A percentile compares a stretch with the other conserved stretches of the same genome.
phyloP scores from a whole-genome alignment of 2,888 invertebrate genomes.

The Sinelater perroti region DNA sequence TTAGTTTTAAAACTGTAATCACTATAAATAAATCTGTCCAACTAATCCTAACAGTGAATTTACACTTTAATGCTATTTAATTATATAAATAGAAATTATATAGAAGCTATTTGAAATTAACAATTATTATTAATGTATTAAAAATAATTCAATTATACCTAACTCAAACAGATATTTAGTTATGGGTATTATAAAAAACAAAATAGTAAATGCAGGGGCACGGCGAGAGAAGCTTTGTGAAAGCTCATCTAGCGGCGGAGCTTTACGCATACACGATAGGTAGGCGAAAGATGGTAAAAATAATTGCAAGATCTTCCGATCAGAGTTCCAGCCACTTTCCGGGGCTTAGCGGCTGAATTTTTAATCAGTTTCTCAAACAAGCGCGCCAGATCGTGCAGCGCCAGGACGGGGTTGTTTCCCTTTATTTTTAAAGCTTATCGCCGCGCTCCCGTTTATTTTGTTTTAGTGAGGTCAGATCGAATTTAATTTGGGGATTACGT shows the following conservation, averaged over 20 bases:
- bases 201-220: too few relatives aligned
- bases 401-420: slow-evolving; percentile 44
- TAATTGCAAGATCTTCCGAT: slow-evolving; percentile 59
- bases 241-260: neutral
- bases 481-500: slow-evolving; percentile 35
- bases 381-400: slow-evolving; percentile 45
- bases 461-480: slow-evolving; percentile 37
- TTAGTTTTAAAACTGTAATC: too few relatives aligned
- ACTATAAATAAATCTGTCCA: too few relatives aligned
- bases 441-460: slow-evolving; percentile 53
- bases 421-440: slow-evolving; percentile 53
- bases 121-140: too few relatives aligned
- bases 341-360: slow-evolving; percentile 60
- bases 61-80: too few relatives aligned
- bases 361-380: slow-evolving; percentile 62
- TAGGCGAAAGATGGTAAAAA: slow-evolving; percentile 53
- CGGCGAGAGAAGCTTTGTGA: too few relatives aligned
- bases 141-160: too few relatives aligned
- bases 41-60: too few relatives aligned
- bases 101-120: too few relatives aligned
- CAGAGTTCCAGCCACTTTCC: slow-evolving; percentile 58
- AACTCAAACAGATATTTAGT: too few relatives aligned
- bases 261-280: slow-evolving; percentile 28
- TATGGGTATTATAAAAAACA: too few relatives aligned
- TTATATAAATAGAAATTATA: too few relatives aligned